A percentile compares a stretch with the other conserved stretches of the same genome.
phyloP scores from a whole-genome alignment of 1,140 invertebrate genomes.

The Melanaphis sacchari region DNA sequence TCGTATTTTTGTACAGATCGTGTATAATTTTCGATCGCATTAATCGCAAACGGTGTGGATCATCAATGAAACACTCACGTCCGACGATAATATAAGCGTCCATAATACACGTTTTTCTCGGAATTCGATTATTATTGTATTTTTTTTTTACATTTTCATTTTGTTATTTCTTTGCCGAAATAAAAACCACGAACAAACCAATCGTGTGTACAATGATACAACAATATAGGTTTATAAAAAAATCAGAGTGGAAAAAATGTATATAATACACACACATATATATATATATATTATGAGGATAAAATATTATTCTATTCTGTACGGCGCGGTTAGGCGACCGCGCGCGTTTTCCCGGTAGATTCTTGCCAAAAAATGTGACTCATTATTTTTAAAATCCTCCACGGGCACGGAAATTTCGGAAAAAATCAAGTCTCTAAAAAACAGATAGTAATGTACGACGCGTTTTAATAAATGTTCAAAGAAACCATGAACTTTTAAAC shows the following conservation, averaged over 20 bases:
- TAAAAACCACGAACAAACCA: neutral
- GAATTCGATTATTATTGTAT: neutral
- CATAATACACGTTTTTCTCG: neutral
- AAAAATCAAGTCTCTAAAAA: neutral
- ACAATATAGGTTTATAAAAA: neutral
- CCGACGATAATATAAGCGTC: neutral
- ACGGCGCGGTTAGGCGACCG: neutral
- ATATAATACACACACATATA: too few relatives aligned
- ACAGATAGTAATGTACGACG: neutral
- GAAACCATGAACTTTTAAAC: neutral
- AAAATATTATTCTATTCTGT: neutral
- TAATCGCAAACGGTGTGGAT: neutral
- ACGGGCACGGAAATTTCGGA: too few relatives aligned
- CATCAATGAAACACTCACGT: neutral
- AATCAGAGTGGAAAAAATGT: neutral
- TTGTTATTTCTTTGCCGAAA: neutral
- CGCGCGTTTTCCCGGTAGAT: neutral
- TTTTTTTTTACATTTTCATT: too few relatives aligned
- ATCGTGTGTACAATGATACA: neutral
- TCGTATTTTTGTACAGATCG: neutral
- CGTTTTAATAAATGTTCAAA: neutral
- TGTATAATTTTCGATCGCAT: neutral
- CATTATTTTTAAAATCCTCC: constrained; percentile 5
- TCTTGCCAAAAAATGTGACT: constrained; percentile 36
- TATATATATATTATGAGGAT: neutral